phyloP scores from a whole-genome alignment of 2,888 invertebrate species.

The Orthonevra nobilis region DNA sequence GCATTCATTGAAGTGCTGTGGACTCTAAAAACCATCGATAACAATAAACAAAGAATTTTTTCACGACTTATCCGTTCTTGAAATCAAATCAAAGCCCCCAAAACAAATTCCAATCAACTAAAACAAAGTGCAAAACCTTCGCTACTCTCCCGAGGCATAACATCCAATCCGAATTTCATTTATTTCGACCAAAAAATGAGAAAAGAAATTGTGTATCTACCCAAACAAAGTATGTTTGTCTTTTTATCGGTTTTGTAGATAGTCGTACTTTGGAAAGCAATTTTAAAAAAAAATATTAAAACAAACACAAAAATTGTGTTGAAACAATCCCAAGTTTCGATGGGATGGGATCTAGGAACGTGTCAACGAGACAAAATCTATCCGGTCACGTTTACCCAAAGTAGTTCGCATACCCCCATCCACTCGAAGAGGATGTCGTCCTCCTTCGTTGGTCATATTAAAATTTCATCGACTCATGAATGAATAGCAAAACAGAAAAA shows the following conservation, averaged over 20 bases:
- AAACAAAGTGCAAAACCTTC: conserved; percentile 7
- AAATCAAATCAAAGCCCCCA: conserved; percentile 19
- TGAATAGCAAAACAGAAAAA: conserved; percentile 22
- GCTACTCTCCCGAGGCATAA: background rate
- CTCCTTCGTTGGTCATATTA: conserved; percentile 40
- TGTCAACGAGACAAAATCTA: conserved; percentile 33
- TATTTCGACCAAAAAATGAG: conserved; percentile 18
- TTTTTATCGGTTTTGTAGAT: no score
- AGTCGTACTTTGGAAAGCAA: no score
- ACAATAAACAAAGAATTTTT: conserved; percentile 1
- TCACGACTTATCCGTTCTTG: conserved; percentile 7
- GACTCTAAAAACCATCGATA: no score
- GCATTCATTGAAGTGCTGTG: no score
- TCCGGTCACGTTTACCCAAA: conserved; percentile 39
- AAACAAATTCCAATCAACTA: conserved; percentile 27
- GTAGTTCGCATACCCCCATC: conserved; percentile 3
- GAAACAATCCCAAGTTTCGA: background rate
- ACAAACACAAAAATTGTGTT: conserved; percentile 8
- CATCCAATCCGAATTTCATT: conserved; percentile 9
- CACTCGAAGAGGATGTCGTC: no score
- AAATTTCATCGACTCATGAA: conserved; percentile 55
- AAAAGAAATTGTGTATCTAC: no score
- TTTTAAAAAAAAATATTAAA: conserved; percentile 1
- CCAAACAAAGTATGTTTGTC: background rate
- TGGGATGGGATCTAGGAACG: conserved; percentile 2